Percentiles rank a stretch among this genome's conserved stretches.
These are phyloP conservation scores for Ophthalmolycus amberensis DNA, from an alignment of 2,113 vertebrate species.

Conservation along the genomic window DNA sequence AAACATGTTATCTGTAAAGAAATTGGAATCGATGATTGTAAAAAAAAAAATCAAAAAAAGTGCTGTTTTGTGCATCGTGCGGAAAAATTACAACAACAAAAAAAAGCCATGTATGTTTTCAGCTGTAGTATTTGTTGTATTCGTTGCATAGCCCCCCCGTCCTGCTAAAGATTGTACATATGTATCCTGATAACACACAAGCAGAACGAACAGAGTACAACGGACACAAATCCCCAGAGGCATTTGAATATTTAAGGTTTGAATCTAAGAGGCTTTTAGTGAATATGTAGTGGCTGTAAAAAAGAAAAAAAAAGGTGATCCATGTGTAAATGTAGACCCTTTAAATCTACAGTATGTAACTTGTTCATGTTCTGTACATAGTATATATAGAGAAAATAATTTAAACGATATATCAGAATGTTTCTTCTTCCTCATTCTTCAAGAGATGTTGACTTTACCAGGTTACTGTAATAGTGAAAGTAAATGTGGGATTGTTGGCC, in stretches of 20 bases:
- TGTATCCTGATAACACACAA: conserved; percentile 38
- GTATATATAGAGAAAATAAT: conserved; percentile 68
- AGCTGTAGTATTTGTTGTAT: conserved; percentile 62
- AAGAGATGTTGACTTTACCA: conserved; percentile 49
- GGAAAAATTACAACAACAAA: conserved; percentile 27
- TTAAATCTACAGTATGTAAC: conserved; percentile 59
- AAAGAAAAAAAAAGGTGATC: conserved; percentile 33
- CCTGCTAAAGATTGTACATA: conserved; percentile 44
- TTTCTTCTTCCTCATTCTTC: conserved; percentile 43
- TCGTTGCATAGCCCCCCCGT: conserved; percentile 56
- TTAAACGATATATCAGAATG: conserved; percentile 59
- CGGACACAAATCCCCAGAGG: conserved; percentile 27
- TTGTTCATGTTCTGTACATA: conserved; percentile 71
- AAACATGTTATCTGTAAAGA: conserved; percentile 66
- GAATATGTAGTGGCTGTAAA: conserved; percentile 59
- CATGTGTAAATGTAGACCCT: conserved; percentile 72
- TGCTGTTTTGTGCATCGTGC: conserved; percentile 79
- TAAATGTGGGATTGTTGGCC: conserved; percentile 58
- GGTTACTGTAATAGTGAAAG: conserved; percentile 62
- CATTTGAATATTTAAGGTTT: conserved; percentile 40
- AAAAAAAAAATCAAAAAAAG: conserved; percentile 32
- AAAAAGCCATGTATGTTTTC: conserved; percentile 59
- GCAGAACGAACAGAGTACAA: conserved; percentile 26
- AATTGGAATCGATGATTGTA: conserved; percentile 71
- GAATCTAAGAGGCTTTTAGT: conserved; percentile 60